Base-by-base conservation (phyloP, 2,113 vertebrate genomes). In the Notarius lentiginosus region DNA sequence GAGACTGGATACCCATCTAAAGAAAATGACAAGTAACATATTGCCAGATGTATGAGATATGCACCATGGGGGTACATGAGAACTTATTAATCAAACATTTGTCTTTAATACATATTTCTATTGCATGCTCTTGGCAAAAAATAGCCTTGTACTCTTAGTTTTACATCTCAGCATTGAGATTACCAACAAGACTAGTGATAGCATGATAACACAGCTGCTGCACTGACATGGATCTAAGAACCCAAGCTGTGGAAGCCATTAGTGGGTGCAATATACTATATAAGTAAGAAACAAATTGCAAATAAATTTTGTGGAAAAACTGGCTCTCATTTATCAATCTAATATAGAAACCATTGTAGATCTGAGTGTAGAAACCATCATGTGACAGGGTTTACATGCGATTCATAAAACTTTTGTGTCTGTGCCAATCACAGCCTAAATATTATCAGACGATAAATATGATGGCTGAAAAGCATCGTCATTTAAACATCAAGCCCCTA, bases 1-100 rank as follows among this genome's bases (percentile, higher is more conserved):
- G 96, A 91, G 95, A 94, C 95, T 99, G 98, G 89, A 99, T 95
- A 84, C 96, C 97, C 91, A 95, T 92, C 98, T 99, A 92, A 41
- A 93, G 83, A 92, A 85, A 92, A 89, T 90, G 41, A 68, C 49
- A 77, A 27, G 75, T 27, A n/a, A n/a, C 7, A 77, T 51, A 77
- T n/a, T 53, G 49, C 12, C 49, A 53, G 47, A n/a, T 76, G 20
- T 51, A n/a, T 6, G 10, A 51, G 20, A 24, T 5, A 24, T n/a
- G 8, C 10, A 75, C 9, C 24, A 27, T 53, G 11, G 49, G 22
- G 24, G 12, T 53, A 77, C 47, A 75, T 22, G 11, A 49, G 2
- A 75, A 75, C 1, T 7, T 68, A 27, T 24, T 66, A 34, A 27
- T 34, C 5, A 73, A 73, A 51, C 12, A 51, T 24, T 51, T 76